Evolutionary conservation across 2,888 invertebrate species (phyloP).

Genomic region (Danaus chrysippus): DNA sequence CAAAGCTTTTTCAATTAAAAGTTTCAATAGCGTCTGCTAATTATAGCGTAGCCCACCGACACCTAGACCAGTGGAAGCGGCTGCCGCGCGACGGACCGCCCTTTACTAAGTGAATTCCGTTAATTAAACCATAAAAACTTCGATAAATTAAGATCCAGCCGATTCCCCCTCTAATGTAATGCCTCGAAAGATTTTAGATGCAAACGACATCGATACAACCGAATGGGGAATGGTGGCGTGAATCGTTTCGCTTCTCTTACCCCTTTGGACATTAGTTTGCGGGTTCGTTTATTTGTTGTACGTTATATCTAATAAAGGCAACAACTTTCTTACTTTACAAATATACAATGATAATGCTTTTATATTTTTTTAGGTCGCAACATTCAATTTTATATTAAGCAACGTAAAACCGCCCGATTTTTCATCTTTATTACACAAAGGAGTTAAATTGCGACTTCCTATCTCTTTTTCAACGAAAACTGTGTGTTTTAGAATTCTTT

Average conservation of each 20-base stretch:
- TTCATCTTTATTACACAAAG: slow-evolving; percentile 14
- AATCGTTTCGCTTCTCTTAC: slow-evolving; percentile 53
- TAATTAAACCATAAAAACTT: slow-evolving; percentile 81
- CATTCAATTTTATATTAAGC: slow-evolving; percentile 30
- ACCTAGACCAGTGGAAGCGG: slow-evolving; percentile 54
- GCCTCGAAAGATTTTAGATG: slow-evolving; percentile 72
- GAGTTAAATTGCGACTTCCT: slow-evolving; percentile 14
- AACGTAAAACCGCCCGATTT: slow-evolving; percentile 28
- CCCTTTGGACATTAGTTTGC: slow-evolving; percentile 63
- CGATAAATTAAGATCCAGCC: slow-evolving; percentile 80
- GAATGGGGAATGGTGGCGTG: slow-evolving; percentile 54
- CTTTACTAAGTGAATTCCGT: slow-evolving; percentile 78
- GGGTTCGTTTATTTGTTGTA: slow-evolving; percentile 63
- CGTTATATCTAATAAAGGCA: slow-evolving; percentile 39
- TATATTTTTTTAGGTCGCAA: slow-evolving; percentile 38
- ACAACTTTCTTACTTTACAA: slow-evolving; percentile 45
- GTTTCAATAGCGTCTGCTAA: slow-evolving; percentile 73
- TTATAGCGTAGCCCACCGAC: slow-evolving; percentile 60
- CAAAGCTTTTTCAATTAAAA: slow-evolving; percentile 78
- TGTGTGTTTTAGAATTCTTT: not conserved
- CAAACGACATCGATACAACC: slow-evolving; percentile 73
- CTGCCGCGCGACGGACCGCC: slow-evolving; percentile 51
- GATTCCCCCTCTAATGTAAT: slow-evolving; percentile 76
- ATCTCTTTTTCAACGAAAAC: slow-evolving; percentile 10
- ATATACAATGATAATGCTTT: slow-evolving; percentile 42